phyloP scores from a whole-genome alignment of 2,797 vertebrate species.

The Sphenopsis melanotis region DNA sequence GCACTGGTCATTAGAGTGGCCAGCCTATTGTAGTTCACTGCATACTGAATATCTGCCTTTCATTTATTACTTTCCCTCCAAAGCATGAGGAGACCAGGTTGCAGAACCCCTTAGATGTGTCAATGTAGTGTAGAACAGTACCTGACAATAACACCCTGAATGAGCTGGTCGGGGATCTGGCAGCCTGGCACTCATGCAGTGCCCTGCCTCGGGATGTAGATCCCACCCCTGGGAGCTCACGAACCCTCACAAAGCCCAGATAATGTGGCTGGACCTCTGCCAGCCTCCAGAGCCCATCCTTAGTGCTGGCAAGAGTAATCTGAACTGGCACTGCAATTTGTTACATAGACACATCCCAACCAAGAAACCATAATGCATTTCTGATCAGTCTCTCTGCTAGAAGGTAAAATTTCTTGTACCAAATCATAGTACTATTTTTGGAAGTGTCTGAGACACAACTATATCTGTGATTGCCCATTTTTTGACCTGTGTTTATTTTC shows the following conservation, averaged over 20 bases:
- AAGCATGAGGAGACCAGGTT: background rate
- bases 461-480: background rate
- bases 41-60: background rate
- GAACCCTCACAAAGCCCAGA: background rate
- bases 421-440: background rate
- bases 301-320: background rate
- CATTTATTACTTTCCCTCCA: background rate
- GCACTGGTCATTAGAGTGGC: fast-evolving
- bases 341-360: background rate
- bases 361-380: background rate
- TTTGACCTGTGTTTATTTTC: background rate
- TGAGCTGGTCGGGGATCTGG: background rate
- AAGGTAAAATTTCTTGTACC: background rate
- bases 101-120: background rate
- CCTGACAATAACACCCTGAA: background rate
- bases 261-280: background rate
- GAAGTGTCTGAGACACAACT: background rate
- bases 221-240: fast-evolving
- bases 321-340: background rate
- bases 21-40: background rate
- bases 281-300: background rate
- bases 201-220: background rate
- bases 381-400: background rate
- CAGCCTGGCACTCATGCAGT: fast-evolving
- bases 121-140: fast-evolving